These are phyloP conservation scores for Plebejus argus DNA, from an alignment of 2,888 invertebrate species.

Conservation along the genomic window DNA sequence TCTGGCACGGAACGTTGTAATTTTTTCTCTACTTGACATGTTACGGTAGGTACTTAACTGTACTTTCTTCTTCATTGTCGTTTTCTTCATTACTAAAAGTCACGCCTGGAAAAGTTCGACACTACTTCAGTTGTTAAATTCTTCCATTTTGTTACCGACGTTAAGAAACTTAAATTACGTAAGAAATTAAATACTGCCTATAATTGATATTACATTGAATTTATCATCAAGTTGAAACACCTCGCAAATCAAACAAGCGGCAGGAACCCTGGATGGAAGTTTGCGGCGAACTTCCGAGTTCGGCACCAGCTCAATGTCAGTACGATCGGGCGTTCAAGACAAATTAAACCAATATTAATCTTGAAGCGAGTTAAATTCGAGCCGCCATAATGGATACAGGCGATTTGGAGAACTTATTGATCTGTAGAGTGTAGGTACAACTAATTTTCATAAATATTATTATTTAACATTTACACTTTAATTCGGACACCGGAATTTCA, in stretches of 20 bases:
- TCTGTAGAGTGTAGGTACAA: not conserved
- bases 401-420: not conserved
- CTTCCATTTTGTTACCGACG: too few relatives aligned
- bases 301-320: slow-evolving; percentile 35
- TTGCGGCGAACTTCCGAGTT: slow-evolving; percentile 39
- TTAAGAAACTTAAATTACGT: too few relatives aligned
- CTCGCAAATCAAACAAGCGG: slow-evolving; percentile 37
- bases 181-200: not conserved
- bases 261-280: slow-evolving; percentile 38
- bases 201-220: not conserved
- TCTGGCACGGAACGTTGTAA: too few relatives aligned
- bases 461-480: not conserved
- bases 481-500: not conserved
- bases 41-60: too few relatives aligned
- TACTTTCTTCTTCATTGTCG: too few relatives aligned
- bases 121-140: too few relatives aligned
- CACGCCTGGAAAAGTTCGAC: too few relatives aligned
- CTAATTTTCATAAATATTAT: not conserved
- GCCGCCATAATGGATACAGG: not conserved
- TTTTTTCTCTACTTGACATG: too few relatives aligned
- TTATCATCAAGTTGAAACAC: slow-evolving; percentile 18
- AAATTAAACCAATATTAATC: slow-evolving; percentile 39
- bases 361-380: slow-evolving; percentile 25
- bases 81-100: too few relatives aligned
- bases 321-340: slow-evolving; percentile 36